Base-by-base conservation (phyloP, 2,888 invertebrate species). In the Hypsopygia costalis region DNA sequence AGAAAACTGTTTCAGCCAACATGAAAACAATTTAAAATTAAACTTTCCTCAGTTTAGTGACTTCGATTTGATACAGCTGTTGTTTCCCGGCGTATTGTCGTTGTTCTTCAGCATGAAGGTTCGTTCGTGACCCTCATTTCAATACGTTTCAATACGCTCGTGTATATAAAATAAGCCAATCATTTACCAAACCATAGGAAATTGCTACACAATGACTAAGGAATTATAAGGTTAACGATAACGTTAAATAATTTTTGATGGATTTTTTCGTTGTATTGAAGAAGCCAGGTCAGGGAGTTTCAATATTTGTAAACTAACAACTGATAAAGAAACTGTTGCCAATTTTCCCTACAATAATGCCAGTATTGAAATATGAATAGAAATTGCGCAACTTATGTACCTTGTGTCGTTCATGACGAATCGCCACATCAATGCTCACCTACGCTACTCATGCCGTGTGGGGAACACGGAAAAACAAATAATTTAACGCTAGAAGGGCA, bases 391-490 rank as follows among this genome's bases (percentile, higher is more conserved):
- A 37, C 36, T 21, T 30, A 37, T 30, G 16, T 16, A 16, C 16
- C 39, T 47, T 41, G 43, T 44, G 47, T 43, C 47, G 40, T 44
- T 43, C 43, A 51, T 29, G 30, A 54, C 41, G 43, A 46, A 46
- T 47, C 40, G 41, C 40, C 36, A 43, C 37, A 55, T 52, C 44
- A 62, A 52, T 43, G 37, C 40, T 38, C 54, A 60, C 69, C 68
- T 58, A 65, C 69, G 50, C 30, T 59, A 35, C 43, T 33, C 44
- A 45, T 40, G 43, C 46, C 47, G 55, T 62, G 59, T 67, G 63
- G 62, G 62, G 63, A 62, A 63, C 57, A 59, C 62, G 68, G 65
- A 70, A 63, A 25, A 65, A 59, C 58, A 61, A 58, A 54, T 53
- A 52, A 54, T 47, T 49, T 44, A 51, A 46, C 30, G 20, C 20